Evolutionary conservation across 2,113 vertebrate species (phyloP).

Genomic region (Archilochus colubris): DNA sequence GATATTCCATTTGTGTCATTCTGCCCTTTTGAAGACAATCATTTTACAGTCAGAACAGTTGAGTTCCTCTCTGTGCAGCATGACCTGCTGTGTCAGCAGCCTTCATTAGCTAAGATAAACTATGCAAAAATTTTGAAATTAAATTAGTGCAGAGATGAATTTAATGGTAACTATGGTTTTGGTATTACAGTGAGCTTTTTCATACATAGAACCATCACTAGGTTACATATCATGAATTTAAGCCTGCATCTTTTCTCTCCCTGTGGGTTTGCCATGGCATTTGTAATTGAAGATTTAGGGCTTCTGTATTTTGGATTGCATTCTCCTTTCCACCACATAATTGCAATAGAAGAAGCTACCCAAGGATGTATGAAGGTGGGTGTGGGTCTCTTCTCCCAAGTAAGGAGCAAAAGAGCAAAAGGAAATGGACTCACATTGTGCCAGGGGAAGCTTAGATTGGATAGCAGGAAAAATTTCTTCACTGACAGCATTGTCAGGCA

Average conservation of each 20-base stretch:
- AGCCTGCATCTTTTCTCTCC: neutral
- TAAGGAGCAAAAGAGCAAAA: no score
- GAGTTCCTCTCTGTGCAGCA: neutral
- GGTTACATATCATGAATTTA: neutral
- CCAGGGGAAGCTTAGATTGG: no score
- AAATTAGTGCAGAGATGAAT: neutral
- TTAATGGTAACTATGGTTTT: constrained; percentile 25
- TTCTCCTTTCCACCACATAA: neutral
- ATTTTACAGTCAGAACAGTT: constrained; percentile 1
- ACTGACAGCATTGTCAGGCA: no score
- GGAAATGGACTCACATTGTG: no score
- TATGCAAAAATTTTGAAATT: constrained; percentile 7
- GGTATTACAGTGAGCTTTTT: constrained; percentile 8
- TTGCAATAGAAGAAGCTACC: neutral
- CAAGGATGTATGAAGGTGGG: no score
- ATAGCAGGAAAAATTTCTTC: no score
- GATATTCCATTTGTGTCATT: neutral
- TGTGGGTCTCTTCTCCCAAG: no score
- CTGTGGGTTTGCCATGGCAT: neutral
- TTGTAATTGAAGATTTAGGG: neutral
- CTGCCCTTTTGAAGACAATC: constrained; percentile 1
- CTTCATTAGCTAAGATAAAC: constrained; percentile 36
- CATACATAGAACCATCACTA: neutral
- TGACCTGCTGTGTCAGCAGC: neutral
- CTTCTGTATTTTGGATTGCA: neutral